Base-by-base conservation (phyloP, 2,113 vertebrate species). In the Regulus satrapa region DNA sequence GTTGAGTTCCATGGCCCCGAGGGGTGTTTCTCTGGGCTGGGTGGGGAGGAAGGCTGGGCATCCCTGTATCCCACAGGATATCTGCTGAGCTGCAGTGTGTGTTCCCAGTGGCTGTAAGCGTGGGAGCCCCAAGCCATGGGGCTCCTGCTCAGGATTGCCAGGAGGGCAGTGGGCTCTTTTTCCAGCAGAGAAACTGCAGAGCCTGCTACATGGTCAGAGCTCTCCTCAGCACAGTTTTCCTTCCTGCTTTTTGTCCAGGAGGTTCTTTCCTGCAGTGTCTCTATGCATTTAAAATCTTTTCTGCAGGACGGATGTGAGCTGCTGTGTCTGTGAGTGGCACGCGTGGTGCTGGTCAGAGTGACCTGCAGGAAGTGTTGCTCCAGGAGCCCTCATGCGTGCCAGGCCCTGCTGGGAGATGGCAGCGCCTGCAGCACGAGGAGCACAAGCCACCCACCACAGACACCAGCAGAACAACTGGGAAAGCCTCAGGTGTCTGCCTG, bases 311-410 rank as follows among this genome's bases (percentile, higher is more conserved):
- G 34, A 62, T 55, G 43, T 45, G 9, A 61, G 51, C 18, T 5
- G 34, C 21, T 23, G 23, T 66, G 25, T 36, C 28, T 14, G 6
- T 8, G 10, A 34, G 59, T 51, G 63, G 61, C 59, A 11, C 2
- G 4, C 68, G 66, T 8, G 4, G 15, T 23, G 51, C 90, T 40
- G 62, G 17, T 25, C 16, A 2, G 26, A 56, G 40, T 5, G 73
- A 40, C 76, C 45, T 34, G 19, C 36, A 31, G 19, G 8, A 18
- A 24, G 8, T 2, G 0, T 71, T 0, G 1, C 51, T 77, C 15
- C 45, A 3, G 43, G 48, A 29, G 19, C 18, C 32, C 31, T 25
- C 1, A 0, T 8, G 28, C 32, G 2, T 2, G 0, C 23, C 1
- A 25, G 79, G 61, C 12, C 4, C 51, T 5, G 56, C 49, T 28